These are phyloP conservation scores for Syrrhaptes paradoxus DNA, from an alignment of 2,113 vertebrate species.

Conservation along the genomic window DNA sequence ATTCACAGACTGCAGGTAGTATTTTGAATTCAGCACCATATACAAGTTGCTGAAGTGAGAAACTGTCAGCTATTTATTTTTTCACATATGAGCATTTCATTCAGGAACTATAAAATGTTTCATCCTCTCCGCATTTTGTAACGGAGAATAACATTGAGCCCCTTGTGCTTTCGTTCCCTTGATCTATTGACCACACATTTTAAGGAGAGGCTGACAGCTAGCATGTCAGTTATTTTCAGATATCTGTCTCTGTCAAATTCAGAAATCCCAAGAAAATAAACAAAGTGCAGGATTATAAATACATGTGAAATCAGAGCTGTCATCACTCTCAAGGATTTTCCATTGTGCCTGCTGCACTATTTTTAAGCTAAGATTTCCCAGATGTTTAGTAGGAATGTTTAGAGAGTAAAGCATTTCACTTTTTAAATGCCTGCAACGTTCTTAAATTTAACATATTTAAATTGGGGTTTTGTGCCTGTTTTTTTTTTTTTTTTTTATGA, in stretches of 20 bases:
- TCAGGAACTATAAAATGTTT: conserved; percentile 39
- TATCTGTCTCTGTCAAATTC: conserved; percentile 63
- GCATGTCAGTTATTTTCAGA: conserved; percentile 64
- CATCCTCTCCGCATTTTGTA: conserved; percentile 37
- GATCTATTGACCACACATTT: conserved; percentile 50
- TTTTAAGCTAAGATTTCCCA: conserved; percentile 64
- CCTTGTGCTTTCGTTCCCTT: conserved; percentile 35
- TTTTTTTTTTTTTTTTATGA: not conserved
- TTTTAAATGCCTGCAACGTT: not conserved
- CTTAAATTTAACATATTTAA: conserved; percentile 18
- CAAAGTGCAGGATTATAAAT: conserved; percentile 46
- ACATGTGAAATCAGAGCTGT: conserved; percentile 62
- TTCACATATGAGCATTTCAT: conserved; percentile 35
- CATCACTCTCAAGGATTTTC: conserved; percentile 62
- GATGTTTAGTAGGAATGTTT: conserved; percentile 58
- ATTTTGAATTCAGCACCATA: not conserved
- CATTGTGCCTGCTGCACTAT: conserved; percentile 50
- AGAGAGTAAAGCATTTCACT: conserved; percentile 18
- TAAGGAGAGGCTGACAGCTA: conserved; percentile 58
- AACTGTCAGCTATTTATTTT: conserved; percentile 49
- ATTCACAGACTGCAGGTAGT: not conserved
- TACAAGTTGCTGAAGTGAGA: conserved; percentile 43
- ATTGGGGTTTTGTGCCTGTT: not conserved
- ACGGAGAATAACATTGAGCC: not conserved
- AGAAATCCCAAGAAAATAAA: conserved; percentile 65